Evolutionary conservation across 1,140 invertebrate species (phyloP), one percentile per base, ranked within the genome.

Genomic region (Brachionus plicatilis): DNA sequence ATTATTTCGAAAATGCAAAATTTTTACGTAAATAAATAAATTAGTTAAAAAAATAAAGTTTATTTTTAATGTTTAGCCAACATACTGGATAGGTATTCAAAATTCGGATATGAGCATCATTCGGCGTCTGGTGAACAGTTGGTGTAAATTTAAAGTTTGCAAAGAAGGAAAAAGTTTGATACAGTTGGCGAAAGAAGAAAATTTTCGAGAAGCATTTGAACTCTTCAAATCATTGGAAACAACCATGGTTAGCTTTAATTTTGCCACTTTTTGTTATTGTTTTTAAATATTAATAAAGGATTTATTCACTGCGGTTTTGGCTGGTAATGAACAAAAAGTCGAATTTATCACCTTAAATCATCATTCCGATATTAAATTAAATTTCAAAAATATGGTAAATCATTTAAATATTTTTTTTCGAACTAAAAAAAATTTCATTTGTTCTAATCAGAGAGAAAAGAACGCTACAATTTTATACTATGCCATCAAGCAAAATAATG

Each of bases 341-440:
- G 41, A 65, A 41, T 33, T 14, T 41, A 12, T 82, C 12, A 43
- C 37, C 1, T n/a, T 27, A 45, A 1, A 82, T 65, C 37, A 65
- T 11, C 12, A 43, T 20, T 60, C 53, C 8, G 53, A 82, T 24
- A 41, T 82, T 27, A 41, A 29, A 37, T n/a, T 82, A 27, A 45
- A 82, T 82, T 82, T 82, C 11, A 82, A 68, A 82, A 82, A 82
- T 27, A 82, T 82, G 79, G 79, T 82, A 68, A 82, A 60, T 29
- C 17, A 45, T 37, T 24, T 27, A 1, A 78, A 56, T 37, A 17
- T 56, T 24, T 82, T 82, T 33, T 45, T 45, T 45, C 12, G 11
- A 45, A 11, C 1, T 11, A 8, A 45, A 11, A 45, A 45, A 45
- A 45, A 45, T 45, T 45, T 12, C 1, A 45, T 29, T 29, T 1